Base-by-base conservation (phyloP, 1,140 invertebrate genomes). In the Sogatella furcifera region DNA sequence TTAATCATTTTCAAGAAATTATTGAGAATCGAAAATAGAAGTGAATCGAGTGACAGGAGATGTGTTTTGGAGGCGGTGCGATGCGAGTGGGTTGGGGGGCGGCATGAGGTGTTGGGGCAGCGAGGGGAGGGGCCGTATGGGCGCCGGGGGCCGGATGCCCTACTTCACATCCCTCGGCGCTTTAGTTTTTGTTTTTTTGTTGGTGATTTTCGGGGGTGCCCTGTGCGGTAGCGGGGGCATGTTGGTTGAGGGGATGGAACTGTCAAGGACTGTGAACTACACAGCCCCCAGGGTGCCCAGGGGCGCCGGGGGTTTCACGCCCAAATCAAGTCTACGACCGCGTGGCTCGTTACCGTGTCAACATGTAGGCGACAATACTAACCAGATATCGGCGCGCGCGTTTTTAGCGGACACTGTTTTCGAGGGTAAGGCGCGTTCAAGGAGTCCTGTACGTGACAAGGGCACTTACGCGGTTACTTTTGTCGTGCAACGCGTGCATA, bases 401-500 rank as follows among this genome's bases (percentile, higher is more conserved):
- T 82, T 72, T 67, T 71, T 78, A 31, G 82, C 82, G 60, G 81
- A 79, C 55, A 80, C 80, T 10, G 80, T 84, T 14, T 83, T 84
- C 70, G 79, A 80, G 71, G 82, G 81, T 24, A 83, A 82, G 67
- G 81, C 78, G 17, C 76, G 80, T 15, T 84, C 82, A 34, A 78
- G 80, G 76, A 80, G 80, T 54, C 75, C 78, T 24, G 70, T 76
- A 58, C 74, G 78, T 19, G 77, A 77, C 31, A 71, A 76, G 31
- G 75, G 72, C 49, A 80, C 78, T 66, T 83, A 83, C 72, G 79
- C 80, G 49, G 82, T 81, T 60, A 83, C 82, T 14, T 84, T 84
- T 71, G 80, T 83, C 67, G 82, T 85, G 53, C 77, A 78, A 64
- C 74, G 78, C 34, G 78, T 83, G 55, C 80, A 79, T 69, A 84